Conservation (phyloP, 2,797 vertebrate species). For the Lithobates pipiens region DNA sequence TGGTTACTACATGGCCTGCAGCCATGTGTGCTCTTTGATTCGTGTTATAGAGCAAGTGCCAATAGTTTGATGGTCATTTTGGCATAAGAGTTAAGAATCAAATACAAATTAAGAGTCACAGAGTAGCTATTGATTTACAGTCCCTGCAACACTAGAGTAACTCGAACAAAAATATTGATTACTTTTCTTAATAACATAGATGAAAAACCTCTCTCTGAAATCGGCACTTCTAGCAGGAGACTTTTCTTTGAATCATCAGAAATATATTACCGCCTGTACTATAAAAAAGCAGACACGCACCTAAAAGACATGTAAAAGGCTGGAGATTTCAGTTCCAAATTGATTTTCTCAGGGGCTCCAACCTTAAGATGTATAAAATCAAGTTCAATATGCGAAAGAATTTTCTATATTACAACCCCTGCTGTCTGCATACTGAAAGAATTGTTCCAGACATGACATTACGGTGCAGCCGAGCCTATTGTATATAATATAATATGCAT, state of each 20-base stretch:
- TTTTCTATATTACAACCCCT: slow-evolving; percentile 25
- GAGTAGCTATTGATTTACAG: slow-evolving; percentile 23
- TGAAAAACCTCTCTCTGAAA: slow-evolving; percentile 37
- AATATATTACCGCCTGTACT: slow-evolving; percentile 25
- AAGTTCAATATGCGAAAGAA: slow-evolving; percentile 34
- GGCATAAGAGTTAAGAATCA: not conserved
- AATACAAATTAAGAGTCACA: not conserved
- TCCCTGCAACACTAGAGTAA: not conserved
- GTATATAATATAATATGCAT: not conserved
- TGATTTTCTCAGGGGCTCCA: slow-evolving; percentile 35
- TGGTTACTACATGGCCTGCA: not conserved
- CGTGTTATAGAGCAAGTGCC: not conserved
- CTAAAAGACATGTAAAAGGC: slow-evolving; percentile 20
- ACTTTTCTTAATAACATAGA: slow-evolving; percentile 25
- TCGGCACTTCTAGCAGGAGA: not conserved
- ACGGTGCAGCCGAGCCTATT: not conserved
- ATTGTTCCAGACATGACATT: slow-evolving; percentile 7
- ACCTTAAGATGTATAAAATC: slow-evolving; percentile 11
- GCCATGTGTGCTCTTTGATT: not conserved
- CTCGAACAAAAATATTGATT: slow-evolving; percentile 42
- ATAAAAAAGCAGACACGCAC: slow-evolving; percentile 8
- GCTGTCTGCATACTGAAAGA: slow-evolving; percentile 25
- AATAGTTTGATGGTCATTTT: not conserved
- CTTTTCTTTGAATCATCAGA: slow-evolving; percentile 25
- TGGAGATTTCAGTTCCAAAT: slow-evolving; percentile 32